A percentile compares a stretch with the other conserved stretches of the same genome.
Evolutionary conservation across 2,113 vertebrate genomes (phyloP).

Genomic region (Pollachius pollachius): DNA sequence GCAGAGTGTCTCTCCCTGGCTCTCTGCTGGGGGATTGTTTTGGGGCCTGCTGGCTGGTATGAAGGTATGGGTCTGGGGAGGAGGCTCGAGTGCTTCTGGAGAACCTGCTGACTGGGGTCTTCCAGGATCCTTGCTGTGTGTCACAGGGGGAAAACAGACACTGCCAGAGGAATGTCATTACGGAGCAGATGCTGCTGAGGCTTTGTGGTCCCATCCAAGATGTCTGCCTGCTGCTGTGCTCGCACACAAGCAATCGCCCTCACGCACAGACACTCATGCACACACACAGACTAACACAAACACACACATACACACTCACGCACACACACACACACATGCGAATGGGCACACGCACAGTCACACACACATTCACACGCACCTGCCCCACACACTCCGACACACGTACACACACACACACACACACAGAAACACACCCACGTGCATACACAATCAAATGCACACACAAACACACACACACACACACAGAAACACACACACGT

Average conservation of each 20-base stretch:
- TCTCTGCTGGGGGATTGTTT: slow-evolving; percentile 4
- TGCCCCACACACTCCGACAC: no score
- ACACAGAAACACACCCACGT: background rate
- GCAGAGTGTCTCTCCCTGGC: background rate
- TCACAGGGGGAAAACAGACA: slow-evolving; percentile 41
- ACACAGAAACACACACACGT: no score
- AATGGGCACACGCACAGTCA: slow-evolving; percentile 20
- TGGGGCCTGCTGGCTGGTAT: background rate
- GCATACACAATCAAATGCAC: slow-evolving; percentile 12
- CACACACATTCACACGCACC: slow-evolving; percentile 19
- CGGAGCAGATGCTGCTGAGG: slow-evolving; percentile 45
- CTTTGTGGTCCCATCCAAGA: slow-evolving; percentile 41
- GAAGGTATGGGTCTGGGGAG: background rate
- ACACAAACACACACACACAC: slow-evolving; percentile 21
- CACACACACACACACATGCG: background rate
- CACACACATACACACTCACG: background rate
- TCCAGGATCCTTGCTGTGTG: slow-evolving; percentile 20
- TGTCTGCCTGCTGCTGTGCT: slow-evolving; percentile 28
- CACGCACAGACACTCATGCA: slow-evolving; percentile 25
- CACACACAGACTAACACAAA: background rate
- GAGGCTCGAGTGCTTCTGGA: slow-evolving; percentile 5
- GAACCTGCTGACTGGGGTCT: slow-evolving; percentile 26
- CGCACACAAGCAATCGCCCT: slow-evolving; percentile 6
- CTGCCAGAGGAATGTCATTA: slow-evolving; percentile 63
- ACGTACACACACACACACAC: slow-evolving; percentile 1